A percentile compares a stretch with the other conserved stretches of the same genome.
Conservation (phyloP, 2,797 vertebrate genomes). For the Characodon lateralis region DNA sequence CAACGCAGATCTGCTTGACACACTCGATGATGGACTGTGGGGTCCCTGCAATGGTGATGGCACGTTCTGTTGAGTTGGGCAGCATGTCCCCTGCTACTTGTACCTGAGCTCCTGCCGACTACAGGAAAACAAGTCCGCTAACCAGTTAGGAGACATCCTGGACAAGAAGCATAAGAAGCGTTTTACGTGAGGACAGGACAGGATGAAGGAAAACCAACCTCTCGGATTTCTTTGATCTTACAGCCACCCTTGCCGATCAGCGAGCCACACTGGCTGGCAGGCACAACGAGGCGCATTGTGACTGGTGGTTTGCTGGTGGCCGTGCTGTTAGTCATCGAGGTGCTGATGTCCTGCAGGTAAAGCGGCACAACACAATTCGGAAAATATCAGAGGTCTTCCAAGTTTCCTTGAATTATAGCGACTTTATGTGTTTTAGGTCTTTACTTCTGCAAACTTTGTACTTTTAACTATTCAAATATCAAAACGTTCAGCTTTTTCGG, state of each 20-base stretch:
- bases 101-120: slow-evolving; percentile 96
- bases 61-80: slow-evolving; percentile 94
- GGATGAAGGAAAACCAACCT: slow-evolving; percentile 76
- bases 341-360: slow-evolving; percentile 89
- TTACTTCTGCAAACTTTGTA: background rate
- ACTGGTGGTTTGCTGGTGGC: slow-evolving; percentile 94
- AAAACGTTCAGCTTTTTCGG: no score
- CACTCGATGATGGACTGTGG: slow-evolving; percentile 96
- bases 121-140: slow-evolving; percentile 6
- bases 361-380: background rate
- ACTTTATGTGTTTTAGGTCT: background rate
- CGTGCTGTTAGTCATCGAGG: slow-evolving; percentile 95
- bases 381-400: background rate
- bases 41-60: slow-evolving; percentile 94
- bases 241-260: slow-evolving; percentile 95
- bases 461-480: no score
- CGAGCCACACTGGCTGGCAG: slow-evolving; percentile 93
- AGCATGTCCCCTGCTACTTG: slow-evolving; percentile 97
- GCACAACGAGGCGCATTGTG: slow-evolving; percentile 92
- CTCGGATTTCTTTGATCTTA: slow-evolving; percentile 96
- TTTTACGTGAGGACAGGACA: accelerated
- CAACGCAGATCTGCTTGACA: slow-evolving; percentile 96
- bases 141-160: background rate
- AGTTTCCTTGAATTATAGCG: background rate
- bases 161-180: background rate